Percentiles rank a stretch among this genome's conserved stretches.
Evolutionary conservation across 2,113 vertebrate genomes (phyloP).

Genomic region (Odontesthes bonariensis): DNA sequence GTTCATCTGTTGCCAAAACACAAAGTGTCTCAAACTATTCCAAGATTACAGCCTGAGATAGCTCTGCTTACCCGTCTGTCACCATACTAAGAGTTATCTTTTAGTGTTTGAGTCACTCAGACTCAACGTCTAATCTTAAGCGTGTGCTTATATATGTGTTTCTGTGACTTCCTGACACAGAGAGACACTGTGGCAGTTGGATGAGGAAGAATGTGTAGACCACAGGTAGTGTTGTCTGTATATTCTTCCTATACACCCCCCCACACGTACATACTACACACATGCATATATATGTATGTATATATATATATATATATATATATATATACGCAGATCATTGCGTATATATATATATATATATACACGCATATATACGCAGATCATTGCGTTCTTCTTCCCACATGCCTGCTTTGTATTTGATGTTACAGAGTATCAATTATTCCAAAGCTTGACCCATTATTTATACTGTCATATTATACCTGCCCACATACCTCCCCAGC

Average conservation of each 20-base stretch:
- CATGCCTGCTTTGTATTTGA: conserved; percentile 51
- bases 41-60: conserved; percentile 74
- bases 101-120: conserved; percentile 74
- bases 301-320: no score
- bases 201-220: conserved; percentile 53
- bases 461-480: conserved; percentile 39
- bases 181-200: background rate
- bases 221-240: conserved; percentile 48
- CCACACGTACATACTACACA: background rate
- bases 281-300: background rate
- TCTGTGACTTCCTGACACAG: conserved; percentile 32
- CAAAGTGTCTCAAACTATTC: conserved; percentile 72
- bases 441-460: conserved; percentile 3
- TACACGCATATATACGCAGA: background rate
- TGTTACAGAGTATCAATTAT: conserved; percentile 55
- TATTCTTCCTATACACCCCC: no score
- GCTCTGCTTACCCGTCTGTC: conserved; percentile 75
- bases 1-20: conserved; percentile 83
- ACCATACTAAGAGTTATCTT: conserved; percentile 68
- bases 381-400: background rate
- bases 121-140: conserved; percentile 68
- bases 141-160: conserved; percentile 51
- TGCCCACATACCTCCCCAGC: no score
- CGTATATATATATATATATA: no score
- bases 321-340: no score